A percentile compares a stretch with the other conserved stretches of the same genome.
Conservation (phyloP, 2,888 invertebrate genomes). For the Auanema sp. region DNA sequence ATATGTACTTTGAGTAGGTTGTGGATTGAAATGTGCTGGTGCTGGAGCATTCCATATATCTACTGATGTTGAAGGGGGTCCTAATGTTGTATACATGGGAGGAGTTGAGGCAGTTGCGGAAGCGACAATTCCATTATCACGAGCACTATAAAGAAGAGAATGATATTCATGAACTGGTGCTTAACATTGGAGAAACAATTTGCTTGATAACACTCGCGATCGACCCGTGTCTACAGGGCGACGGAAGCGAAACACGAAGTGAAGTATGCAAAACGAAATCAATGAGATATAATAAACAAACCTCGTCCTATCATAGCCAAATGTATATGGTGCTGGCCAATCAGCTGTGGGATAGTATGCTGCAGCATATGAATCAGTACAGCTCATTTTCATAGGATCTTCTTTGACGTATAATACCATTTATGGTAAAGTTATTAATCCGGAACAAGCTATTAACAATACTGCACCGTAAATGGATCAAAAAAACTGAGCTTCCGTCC, state of each 20-base stretch:
- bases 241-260: neutral
- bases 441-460: neutral
- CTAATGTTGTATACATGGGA: constrained; percentile 16
- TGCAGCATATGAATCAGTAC: constrained; percentile 38
- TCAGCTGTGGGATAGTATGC: constrained; percentile 34
- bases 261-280: neutral
- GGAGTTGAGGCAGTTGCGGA: constrained; percentile 7
- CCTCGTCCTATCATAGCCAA: constrained; percentile 19
- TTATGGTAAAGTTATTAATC: constrained; percentile 12
- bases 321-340: constrained; percentile 29
- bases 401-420: neutral
- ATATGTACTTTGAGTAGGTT: constrained; percentile 38
- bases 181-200: neutral
- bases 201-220: too few relatives aligned
- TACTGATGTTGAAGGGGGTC: constrained; percentile 15
- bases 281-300: neutral
- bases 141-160: neutral
- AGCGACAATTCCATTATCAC: too few relatives aligned
- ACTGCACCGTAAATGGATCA: constrained; percentile 5
- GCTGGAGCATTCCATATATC: constrained; percentile 4
- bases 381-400: constrained; percentile 27
- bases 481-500: neutral
- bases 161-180: neutral
- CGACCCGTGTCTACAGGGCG: too few relatives aligned
- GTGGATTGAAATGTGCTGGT: constrained; percentile 11